Percentiles rank a stretch among this genome's conserved stretches.
phyloP scores from a whole-genome alignment of 2,888 invertebrate species.

The Pycnomerus fuliginosus region DNA sequence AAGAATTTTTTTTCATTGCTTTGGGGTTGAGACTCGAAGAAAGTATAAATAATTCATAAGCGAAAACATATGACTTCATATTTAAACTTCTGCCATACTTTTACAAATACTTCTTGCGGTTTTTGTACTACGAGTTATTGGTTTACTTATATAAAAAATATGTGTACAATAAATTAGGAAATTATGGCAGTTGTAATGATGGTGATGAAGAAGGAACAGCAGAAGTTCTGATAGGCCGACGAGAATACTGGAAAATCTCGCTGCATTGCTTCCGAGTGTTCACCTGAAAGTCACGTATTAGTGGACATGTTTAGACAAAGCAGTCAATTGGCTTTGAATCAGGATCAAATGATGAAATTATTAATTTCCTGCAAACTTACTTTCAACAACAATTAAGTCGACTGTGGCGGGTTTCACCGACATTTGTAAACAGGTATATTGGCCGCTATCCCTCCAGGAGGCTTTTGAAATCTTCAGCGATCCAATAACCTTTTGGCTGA shows the following conservation, averaged over 20 bases:
- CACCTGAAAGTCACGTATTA: no score
- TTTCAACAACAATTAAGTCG: constrained; percentile 65
- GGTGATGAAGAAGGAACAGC: constrained; percentile 4
- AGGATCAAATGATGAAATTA: constrained; percentile 11
- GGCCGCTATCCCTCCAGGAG: constrained; percentile 56
- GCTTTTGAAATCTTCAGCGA: constrained; percentile 62
- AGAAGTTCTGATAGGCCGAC: constrained; percentile 3
- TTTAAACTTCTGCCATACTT: no score
- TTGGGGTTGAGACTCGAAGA: no score
- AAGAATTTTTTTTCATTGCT: neutral
- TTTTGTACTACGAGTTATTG: no score
- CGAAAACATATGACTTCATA: no score
- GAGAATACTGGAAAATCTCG: constrained; percentile 53
- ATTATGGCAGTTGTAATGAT: neutral
- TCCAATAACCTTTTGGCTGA: constrained; percentile 58
- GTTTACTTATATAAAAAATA: neutral
- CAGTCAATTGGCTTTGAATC: constrained; percentile 2
- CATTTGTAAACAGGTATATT: constrained; percentile 68
- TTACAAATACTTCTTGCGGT: no score
- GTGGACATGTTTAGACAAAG: no score
- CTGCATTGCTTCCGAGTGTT: constrained; percentile 66
- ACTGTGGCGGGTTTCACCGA: constrained; percentile 60
- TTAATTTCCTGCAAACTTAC: constrained; percentile 51
- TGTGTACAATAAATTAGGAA: neutral
- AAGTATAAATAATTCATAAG: no score